phyloP scores from a whole-genome alignment of 2,888 invertebrate species.

The Ophion ventricosus region DNA sequence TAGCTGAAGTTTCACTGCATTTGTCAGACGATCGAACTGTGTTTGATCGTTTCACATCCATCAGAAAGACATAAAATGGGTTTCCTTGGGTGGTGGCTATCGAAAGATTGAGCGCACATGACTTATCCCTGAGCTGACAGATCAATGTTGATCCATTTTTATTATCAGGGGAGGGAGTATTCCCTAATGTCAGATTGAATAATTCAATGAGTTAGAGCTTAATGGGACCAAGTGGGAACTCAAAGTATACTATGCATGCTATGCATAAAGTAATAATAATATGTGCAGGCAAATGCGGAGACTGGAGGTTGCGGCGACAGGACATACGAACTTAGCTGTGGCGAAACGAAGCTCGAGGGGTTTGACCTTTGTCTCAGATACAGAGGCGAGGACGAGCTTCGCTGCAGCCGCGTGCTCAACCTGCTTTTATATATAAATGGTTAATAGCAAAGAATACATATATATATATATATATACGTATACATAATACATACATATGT shows the following conservation, averaged over 20 bases:
- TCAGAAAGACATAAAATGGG: no score
- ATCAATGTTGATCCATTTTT: background rate
- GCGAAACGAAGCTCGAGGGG: conserved; percentile 36
- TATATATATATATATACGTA: conserved; percentile 9
- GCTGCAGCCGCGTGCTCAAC: conserved; percentile 34
- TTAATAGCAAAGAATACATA: conserved; percentile 6
- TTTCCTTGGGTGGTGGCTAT: no score
- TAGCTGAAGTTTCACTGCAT: no score
- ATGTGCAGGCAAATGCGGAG: background rate
- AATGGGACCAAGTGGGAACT: background rate
- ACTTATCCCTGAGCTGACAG: background rate
- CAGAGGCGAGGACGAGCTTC: conserved; percentile 47
- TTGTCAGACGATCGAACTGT: no score
- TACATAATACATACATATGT: conserved; percentile 5
- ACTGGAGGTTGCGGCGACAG: background rate
- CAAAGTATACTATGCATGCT: background rate
- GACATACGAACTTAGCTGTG: conserved; percentile 11
- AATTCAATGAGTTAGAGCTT: background rate
- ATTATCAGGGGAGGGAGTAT: background rate
- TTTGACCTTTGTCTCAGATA: conserved; percentile 54
- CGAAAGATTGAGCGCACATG: no score
- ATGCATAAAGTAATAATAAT: background rate
- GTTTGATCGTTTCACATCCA: no score
- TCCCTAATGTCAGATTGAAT: background rate
- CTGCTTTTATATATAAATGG: conserved; percentile 33